Percentiles rank a stretch among this genome's conserved stretches.
Conservation (phyloP, 2,113 vertebrate species). For the Phocoena phocoena region DNA sequence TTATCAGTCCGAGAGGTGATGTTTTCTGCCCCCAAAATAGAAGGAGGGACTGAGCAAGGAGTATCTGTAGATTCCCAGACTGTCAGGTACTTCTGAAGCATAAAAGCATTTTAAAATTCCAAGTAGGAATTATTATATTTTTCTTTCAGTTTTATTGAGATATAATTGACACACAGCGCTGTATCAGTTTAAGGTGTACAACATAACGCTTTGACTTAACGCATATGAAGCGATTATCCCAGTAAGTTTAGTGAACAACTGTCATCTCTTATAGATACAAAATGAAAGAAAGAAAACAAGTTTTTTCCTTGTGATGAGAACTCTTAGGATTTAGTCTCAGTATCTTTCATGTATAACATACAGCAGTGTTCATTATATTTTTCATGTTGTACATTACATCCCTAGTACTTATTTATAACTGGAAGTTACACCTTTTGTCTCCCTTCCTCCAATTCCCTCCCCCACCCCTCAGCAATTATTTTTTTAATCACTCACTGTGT, state of each 20-base stretch:
- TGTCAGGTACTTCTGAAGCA: background rate
- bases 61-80: background rate
- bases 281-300: background rate
- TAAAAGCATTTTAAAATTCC: background rate
- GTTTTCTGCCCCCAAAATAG: background rate
- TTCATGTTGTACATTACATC: background rate
- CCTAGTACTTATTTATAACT: background rate
- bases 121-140: background rate
- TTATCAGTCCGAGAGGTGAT: too few relatives aligned
- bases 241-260: background rate
- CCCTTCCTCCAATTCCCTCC: background rate
- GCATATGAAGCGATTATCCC: background rate
- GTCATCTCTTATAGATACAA: background rate
- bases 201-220: background rate
- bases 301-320: background rate
- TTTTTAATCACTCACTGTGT: background rate
- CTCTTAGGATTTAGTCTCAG: background rate
- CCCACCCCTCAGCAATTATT: background rate
- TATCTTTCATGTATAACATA: background rate
- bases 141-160: background rate
- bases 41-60: background rate
- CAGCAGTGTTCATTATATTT: background rate
- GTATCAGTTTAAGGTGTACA: background rate
- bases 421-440: background rate
- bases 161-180: background rate